Conservation (phyloP, 2,113 vertebrate genomes). For the Ceratotherium simum region DNA sequence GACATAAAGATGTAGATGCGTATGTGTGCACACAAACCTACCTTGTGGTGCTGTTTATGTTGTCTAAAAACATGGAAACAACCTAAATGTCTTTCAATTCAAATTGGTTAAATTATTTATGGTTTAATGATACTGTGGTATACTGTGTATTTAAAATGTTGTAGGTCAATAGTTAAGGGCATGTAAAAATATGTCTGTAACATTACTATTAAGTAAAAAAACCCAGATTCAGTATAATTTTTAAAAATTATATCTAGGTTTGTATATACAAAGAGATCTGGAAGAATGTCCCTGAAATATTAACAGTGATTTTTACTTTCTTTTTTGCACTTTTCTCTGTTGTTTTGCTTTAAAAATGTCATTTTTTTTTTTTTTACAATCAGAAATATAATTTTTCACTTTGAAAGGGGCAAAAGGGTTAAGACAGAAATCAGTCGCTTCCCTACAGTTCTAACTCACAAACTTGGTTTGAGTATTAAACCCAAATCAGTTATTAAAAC, state of each 20-base stretch:
- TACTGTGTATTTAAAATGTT: not conserved
- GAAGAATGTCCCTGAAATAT: not conserved
- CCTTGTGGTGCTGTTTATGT: not conserved
- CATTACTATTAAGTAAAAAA: not conserved
- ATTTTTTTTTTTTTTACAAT: not conserved
- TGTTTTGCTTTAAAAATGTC: not conserved
- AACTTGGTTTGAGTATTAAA: not conserved
- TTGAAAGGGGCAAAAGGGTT: not conserved
- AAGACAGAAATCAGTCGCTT: not conserved
- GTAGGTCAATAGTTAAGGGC: not conserved
- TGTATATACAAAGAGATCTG: not conserved
- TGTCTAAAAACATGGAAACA: not conserved
- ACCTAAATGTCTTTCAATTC: not conserved
- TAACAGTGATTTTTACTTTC: not conserved
- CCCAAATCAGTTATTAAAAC: not conserved
- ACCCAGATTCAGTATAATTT: not conserved
- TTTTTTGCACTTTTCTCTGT: not conserved
- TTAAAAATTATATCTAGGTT: not conserved
- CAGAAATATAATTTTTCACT: not conserved
- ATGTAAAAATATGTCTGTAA: not conserved
- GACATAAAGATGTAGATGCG: not conserved
- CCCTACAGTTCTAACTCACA: not conserved
- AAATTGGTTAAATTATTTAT: not conserved
- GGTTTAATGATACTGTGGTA: not conserved
- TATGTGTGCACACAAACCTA: not conserved